These are phyloP conservation scores for Chiloscyllium punctatum DNA, from an alignment of 2,797 vertebrate genomes.

Conservation along the genomic window DNA sequence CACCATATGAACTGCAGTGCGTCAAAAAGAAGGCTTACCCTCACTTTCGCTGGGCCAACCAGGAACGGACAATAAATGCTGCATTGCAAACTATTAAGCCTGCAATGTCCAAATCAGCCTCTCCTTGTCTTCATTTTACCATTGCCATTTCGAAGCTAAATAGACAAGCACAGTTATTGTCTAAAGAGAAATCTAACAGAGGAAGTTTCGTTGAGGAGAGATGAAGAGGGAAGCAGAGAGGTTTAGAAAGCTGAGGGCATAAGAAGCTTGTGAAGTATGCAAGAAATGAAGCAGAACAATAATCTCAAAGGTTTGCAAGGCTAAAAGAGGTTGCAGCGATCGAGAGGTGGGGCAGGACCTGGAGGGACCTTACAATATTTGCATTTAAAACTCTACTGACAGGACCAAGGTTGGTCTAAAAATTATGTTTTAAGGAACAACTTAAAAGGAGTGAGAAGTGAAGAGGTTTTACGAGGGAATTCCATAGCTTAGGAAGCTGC, in stretches of 20 bases:
- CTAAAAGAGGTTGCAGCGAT: not conserved
- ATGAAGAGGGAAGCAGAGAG: not conserved
- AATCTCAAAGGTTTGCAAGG: not conserved
- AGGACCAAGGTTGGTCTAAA: too few relatives aligned
- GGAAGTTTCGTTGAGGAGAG: not conserved
- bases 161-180: not conserved
- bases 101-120: not conserved
- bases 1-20: not conserved
- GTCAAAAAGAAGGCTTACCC: not conserved
- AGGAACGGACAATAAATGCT: not conserved
- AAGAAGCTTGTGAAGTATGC: not conserved
- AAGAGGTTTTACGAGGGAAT: too few relatives aligned
- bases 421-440: too few relatives aligned
- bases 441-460: too few relatives aligned
- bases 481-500: too few relatives aligned
- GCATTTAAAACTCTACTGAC: too few relatives aligned
- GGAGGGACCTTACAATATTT: too few relatives aligned
- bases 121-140: not conserved
- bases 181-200: not conserved
- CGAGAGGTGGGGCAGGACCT: too few relatives aligned
- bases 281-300: not conserved
- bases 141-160: not conserved
- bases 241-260: not conserved
- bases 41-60: not conserved
- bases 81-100: too few relatives aligned